A percentile compares a stretch with the other conserved stretches of the same genome.
phyloP scores from a whole-genome alignment of 2,113 vertebrate species.

The Dissostichus mawsoni region DNA sequence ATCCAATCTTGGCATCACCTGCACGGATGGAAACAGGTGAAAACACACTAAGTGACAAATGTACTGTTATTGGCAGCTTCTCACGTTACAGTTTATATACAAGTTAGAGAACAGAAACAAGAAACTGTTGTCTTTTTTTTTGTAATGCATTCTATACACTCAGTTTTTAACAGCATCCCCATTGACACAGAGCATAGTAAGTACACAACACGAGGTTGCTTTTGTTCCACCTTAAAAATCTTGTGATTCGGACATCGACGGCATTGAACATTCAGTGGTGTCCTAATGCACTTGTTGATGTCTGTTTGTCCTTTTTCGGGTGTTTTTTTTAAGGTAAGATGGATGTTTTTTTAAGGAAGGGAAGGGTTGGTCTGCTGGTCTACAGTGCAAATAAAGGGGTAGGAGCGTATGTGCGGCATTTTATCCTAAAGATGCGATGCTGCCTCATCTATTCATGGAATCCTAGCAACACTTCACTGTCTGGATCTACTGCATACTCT shows the following conservation, averaged over 20 bases:
- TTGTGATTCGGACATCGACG: slow-evolving; percentile 63
- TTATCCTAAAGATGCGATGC: not conserved
- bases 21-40: slow-evolving; percentile 88
- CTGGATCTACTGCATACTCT: slow-evolving; percentile 25
- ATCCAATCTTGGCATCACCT: slow-evolving; percentile 61
- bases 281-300: slow-evolving; percentile 75
- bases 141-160: slow-evolving; percentile 63
- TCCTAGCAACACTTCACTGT: slow-evolving; percentile 7
- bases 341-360: slow-evolving; percentile 39
- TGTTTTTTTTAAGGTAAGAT: slow-evolving; percentile 19
- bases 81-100: slow-evolving; percentile 83
- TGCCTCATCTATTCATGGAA: slow-evolving; percentile 4
- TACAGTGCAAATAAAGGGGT: slow-evolving; percentile 54
- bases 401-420: not conserved
- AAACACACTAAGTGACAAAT: slow-evolving; percentile 76
- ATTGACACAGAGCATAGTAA: slow-evolving; percentile 56
- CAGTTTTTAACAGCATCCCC: slow-evolving; percentile 31
- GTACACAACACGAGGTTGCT: slow-evolving; percentile 60
- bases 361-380: slow-evolving; percentile 54
- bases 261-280: slow-evolving; percentile 74
- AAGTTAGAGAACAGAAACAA: slow-evolving; percentile 73
- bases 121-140: slow-evolving; percentile 50
- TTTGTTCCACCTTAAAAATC: slow-evolving; percentile 41
- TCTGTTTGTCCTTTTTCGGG: slow-evolving; percentile 41
- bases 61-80: slow-evolving; percentile 77